Base-by-base conservation (phyloP, 2,888 invertebrate genomes). In the Conchocele bisecta region DNA sequence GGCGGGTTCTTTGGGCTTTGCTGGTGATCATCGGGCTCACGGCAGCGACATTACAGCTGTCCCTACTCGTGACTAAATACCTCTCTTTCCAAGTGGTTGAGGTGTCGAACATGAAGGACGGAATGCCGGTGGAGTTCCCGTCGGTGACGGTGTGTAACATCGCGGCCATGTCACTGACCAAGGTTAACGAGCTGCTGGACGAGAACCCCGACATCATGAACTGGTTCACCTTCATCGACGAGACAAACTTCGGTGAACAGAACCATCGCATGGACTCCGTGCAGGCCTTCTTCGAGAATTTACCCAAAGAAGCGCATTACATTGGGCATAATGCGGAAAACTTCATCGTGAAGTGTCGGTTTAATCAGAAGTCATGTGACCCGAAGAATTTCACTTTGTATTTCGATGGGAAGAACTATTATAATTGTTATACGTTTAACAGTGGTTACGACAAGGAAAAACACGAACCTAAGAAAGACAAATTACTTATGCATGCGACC, bases 351-450 rank as follows among this genome's bases (percentile, higher is more conserved):
- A 80, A 85, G 35, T 89, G 89, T 59, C 78, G 83, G 26, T 88
- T 86, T 57, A 87, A 87, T 67, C 76, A 81, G 37, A 73, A 83
- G 58, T 50, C 61, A 7, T 89, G 89, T 72, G 64, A 60, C 6
- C 44, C 77, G 17, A 42, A 63, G 15, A 88, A 88, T 67, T 89
- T 89, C 51, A 84, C 85, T 3, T 67, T 77, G 13, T 85, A 68
- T 56, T 86, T 86, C 63, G 87, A 87, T 58, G 87, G 87, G 26
- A 86, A 87, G 58, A 86, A 87, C 66, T 89, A 87, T 68, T 89
- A 82, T 77, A 89, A 87, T 75, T 89, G 89, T 61, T 89, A 83
- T 66, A 89, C 89, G 9, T 89, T 89, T 74, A 89, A 88, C 65
- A 86, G 84, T 56, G 86, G 85, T 1, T 72, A 67, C 20, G 66